These are phyloP conservation scores for Meleagris gallopavo DNA, from an alignment of 2,113 vertebrate genomes.

Conservation along the genomic window DNA sequence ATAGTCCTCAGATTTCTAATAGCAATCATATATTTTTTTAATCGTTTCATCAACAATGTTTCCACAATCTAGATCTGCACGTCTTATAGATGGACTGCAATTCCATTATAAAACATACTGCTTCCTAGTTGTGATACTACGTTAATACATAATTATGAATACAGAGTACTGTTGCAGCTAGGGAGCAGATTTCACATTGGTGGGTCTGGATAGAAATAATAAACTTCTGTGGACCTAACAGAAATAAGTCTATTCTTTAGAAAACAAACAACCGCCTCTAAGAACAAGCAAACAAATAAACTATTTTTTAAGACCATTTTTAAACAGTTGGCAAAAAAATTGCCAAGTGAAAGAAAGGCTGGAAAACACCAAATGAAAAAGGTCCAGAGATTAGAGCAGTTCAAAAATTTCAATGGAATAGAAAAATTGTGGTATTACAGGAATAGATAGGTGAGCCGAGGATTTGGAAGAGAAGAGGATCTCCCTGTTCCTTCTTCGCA, in stretches of 20 bases:
- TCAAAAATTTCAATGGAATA: neutral
- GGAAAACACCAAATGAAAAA: neutral
- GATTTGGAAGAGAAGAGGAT: neutral
- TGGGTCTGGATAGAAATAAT: neutral
- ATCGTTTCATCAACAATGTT: neutral
- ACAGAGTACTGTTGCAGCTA: neutral
- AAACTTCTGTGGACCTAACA: neutral
- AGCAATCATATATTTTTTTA: neutral
- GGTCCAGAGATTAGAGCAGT: neutral
- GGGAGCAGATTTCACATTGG: neutral
- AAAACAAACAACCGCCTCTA: neutral
- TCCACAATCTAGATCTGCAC: neutral
- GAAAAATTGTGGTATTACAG: neutral
- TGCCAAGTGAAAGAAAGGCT: neutral
- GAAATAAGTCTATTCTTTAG: neutral
- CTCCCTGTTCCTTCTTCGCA: neutral
- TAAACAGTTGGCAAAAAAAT: neutral
- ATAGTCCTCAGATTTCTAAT: neutral
- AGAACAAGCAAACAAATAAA: neutral
- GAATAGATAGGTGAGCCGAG: neutral
- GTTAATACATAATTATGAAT: neutral
- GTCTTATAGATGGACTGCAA: neutral
- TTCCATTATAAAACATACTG: neutral
- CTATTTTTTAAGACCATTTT: neutral
- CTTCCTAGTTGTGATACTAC: neutral